Percentiles rank a stretch among this genome's conserved stretches.
phyloP scores from a whole-genome alignment of 2,113 vertebrate genomes.

The Bubo blakistoni region DNA sequence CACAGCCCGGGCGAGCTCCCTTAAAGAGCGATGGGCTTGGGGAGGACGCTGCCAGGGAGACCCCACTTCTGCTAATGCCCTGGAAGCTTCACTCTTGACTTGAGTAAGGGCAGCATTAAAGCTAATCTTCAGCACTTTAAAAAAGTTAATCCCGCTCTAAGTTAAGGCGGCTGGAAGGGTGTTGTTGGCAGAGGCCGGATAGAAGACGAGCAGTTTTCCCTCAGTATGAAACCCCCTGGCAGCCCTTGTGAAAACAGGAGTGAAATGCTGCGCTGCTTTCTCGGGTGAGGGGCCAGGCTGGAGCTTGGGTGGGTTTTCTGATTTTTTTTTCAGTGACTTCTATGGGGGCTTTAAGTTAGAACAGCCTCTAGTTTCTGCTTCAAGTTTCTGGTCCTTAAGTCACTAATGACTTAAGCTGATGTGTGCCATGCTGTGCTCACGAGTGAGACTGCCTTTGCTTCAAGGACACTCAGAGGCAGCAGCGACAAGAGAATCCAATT shows the following conservation, averaged over 20 bases:
- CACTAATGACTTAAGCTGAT: neutral
- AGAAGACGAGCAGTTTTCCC: neutral
- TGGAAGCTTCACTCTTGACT: neutral
- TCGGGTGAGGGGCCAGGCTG: neutral
- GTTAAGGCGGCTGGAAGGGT: neutral
- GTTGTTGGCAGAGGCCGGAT: neutral
- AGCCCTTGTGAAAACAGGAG: neutral
- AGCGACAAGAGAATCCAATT: slow-evolving; percentile 2
- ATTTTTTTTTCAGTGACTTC: neutral
- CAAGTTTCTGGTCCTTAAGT: neutral
- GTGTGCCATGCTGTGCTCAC: neutral
- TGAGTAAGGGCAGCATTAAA: neutral
- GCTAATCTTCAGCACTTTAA: neutral
- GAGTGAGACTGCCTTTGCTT: neutral
- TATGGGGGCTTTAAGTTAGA: neutral
- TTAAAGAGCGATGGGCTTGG: neutral
- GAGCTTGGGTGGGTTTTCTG: neutral
- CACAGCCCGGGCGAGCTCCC: neutral
- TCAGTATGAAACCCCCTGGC: neutral
- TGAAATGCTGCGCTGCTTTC: accelerated
- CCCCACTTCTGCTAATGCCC: neutral
- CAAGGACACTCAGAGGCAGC: neutral
- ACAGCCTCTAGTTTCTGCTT: neutral
- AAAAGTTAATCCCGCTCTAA: neutral
- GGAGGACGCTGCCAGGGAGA: neutral